These are phyloP conservation scores for Gastrophysa polygoni DNA, from an alignment of 2,888 invertebrate genomes.

Conservation along the genomic window DNA sequence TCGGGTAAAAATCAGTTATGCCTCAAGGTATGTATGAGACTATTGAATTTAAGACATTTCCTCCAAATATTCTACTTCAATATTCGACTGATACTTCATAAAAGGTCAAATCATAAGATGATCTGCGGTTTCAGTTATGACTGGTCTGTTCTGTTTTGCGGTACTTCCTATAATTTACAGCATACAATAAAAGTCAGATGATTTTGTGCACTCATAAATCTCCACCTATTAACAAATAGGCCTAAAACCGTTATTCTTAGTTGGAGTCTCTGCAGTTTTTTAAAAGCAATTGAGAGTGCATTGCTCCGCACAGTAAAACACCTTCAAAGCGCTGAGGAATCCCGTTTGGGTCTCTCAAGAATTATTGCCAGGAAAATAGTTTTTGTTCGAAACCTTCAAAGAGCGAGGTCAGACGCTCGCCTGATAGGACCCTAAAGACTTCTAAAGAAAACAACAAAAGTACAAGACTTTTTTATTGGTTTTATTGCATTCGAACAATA, in stretches of 20 bases:
- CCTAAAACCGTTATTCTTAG: slow-evolving; percentile 52
- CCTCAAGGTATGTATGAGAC: no score
- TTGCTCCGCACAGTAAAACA: slow-evolving; percentile 43
- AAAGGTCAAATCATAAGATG: slow-evolving; percentile 15
- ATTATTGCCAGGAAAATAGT: slow-evolving; percentile 53
- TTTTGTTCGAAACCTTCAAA: slow-evolving; percentile 46
- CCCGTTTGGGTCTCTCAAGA: slow-evolving; percentile 48
- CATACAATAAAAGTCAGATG: slow-evolving; percentile 31
- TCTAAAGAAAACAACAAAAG: slow-evolving; percentile 42
- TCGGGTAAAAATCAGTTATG: no score
- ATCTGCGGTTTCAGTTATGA: neutral
- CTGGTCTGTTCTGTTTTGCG: slow-evolving; percentile 21
- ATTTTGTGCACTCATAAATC: slow-evolving; percentile 47
- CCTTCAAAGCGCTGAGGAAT: slow-evolving; percentile 48
- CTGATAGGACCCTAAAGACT: slow-evolving; percentile 38
- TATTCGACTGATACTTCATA: no score
- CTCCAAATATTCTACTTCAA: no score
- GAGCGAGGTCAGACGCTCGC: slow-evolving; percentile 41
- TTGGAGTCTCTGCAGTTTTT: slow-evolving; percentile 37
- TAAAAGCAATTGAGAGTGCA: slow-evolving; percentile 51
- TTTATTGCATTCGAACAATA: slow-evolving; percentile 45
- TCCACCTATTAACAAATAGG: slow-evolving; percentile 53
- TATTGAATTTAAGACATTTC: no score
- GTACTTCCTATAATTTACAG: slow-evolving; percentile 32
- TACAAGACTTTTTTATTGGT: slow-evolving; percentile 43